These are phyloP conservation scores for Nemotelus nigrinus DNA, from an alignment of 2,888 invertebrate genomes.

Conservation along the genomic window DNA sequence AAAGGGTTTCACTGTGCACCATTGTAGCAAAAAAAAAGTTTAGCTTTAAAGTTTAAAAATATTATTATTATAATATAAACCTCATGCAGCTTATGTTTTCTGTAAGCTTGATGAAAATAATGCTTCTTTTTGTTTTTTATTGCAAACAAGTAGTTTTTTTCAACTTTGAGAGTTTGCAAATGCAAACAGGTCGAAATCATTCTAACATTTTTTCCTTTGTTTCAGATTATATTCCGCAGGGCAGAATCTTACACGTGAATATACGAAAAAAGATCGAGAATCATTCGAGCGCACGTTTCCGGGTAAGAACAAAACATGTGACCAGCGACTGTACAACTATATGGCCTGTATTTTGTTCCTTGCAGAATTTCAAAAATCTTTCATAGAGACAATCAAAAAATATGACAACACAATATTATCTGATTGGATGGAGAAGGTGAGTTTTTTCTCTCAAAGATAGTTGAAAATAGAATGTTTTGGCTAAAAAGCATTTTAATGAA, in stretches of 20 bases:
- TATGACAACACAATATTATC: neutral
- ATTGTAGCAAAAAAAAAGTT: no score
- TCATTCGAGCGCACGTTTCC: conserved; percentile 86
- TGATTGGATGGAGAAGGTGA: neutral
- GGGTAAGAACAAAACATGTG: conserved; percentile 13
- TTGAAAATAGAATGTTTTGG: no score
- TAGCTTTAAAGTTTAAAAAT: no score
- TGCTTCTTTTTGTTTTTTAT: no score
- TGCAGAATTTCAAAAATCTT: neutral
- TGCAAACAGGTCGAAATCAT: neutral
- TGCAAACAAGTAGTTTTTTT: no score
- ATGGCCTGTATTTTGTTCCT: neutral
- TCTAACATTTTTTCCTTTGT: neutral
- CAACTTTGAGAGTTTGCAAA: no score
- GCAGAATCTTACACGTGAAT: neutral
- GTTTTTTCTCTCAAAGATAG: neutral
- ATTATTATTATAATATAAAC: no score
- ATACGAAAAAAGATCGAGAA: conserved; percentile 77
- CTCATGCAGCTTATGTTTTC: no score
- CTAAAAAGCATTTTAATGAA: no score
- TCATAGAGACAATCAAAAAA: neutral
- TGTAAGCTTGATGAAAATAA: no score
- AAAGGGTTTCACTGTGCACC: no score
- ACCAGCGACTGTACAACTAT: neutral
- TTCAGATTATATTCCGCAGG: neutral